Base-by-base conservation (phyloP, 2,113 vertebrate genomes). In the Fulmarus glacialis region DNA sequence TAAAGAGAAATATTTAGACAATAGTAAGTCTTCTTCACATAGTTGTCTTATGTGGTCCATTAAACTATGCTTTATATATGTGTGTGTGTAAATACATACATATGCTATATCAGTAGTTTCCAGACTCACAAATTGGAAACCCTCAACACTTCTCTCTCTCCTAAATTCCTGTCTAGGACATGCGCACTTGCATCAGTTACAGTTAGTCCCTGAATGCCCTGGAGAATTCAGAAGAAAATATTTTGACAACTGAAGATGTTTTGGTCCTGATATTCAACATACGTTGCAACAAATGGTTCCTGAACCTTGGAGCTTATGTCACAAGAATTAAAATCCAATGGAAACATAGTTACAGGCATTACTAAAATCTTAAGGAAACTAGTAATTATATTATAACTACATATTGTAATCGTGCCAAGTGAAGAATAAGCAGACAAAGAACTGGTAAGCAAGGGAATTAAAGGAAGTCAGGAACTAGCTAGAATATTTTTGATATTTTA, bases 211-310 rank as follows among this genome's bases (percentile, higher is more conserved):
- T 26, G 11, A 18, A 36, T 45, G 27, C 14, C 15, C 32, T 9
- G 18, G 4, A 83, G 24, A 83, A 74, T 74, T 26, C 8, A 64
- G 13, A 40, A 59, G 34, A 64, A 86, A 43, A 34, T 68, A 64
- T 50, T 82, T 64, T 30, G 15, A 11, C 7, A 89, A 12, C 24
- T 59, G 20, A 82, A 47, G 12, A 11, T 26, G 8, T 34, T 87
- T 80, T 21, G 16, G 5, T 66, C 36, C 29, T 71, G 16, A 50
- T 60, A 55, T 9, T 75, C 22, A 17, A 43, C 14, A 36, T 4
- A 43, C 0, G 2, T 36, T 87, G 11, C 13, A 59, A 27, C 36
- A 52, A 3, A 38, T 11, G 1, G 4, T 16, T 52, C 19, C 53
- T 47, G 40, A 72, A 77, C 9, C 2, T 62, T 58, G 7, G 13